Evolutionary conservation across 2,113 vertebrate species (phyloP).

Genomic region (Gymnorhina tibicen): DNA sequence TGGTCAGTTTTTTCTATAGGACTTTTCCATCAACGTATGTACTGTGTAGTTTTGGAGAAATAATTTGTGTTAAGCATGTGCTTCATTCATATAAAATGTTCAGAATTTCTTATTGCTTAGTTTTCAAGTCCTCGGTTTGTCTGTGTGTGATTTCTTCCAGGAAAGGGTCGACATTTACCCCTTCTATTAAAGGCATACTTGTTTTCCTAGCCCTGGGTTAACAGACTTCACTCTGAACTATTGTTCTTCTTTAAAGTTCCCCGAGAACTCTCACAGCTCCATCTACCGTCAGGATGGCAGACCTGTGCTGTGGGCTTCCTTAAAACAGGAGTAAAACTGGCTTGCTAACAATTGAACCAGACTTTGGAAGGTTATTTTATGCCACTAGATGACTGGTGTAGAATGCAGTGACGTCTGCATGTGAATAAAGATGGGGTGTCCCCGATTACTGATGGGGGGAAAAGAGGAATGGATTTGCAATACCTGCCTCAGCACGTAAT

Average conservation of each 20-base stretch:
- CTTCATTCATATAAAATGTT: slow-evolving; percentile 77
- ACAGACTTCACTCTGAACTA: slow-evolving; percentile 29
- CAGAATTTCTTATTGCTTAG: slow-evolving; percentile 63
- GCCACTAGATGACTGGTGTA: slow-evolving; percentile 32
- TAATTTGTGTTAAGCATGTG: slow-evolving; percentile 79
- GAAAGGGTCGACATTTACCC: slow-evolving; percentile 52
- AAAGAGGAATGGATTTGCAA: slow-evolving; percentile 12
- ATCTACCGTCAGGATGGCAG: slow-evolving; percentile 70
- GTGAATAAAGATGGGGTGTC: slow-evolving; percentile 57
- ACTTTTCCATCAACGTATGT: slow-evolving; percentile 71
- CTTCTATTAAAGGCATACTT: slow-evolving; percentile 54
- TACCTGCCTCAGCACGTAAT: not conserved
- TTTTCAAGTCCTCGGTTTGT: slow-evolving; percentile 69
- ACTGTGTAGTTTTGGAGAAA: slow-evolving; percentile 72
- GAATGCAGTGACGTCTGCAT: slow-evolving; percentile 3
- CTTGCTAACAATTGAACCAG: slow-evolving; percentile 22
- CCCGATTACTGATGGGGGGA: not conserved
- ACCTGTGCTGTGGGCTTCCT: slow-evolving; percentile 21
- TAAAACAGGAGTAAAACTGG: slow-evolving; percentile 7
- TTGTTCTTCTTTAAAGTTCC: slow-evolving; percentile 60
- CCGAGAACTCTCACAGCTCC: slow-evolving; percentile 55
- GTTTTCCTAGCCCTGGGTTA: slow-evolving; percentile 67
- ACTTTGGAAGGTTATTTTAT: slow-evolving; percentile 8
- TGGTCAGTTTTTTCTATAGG: slow-evolving; percentile 67
- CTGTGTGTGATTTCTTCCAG: slow-evolving; percentile 69